phyloP scores from a whole-genome alignment of 2,888 invertebrate genomes.

The Tethea ocularis region DNA sequence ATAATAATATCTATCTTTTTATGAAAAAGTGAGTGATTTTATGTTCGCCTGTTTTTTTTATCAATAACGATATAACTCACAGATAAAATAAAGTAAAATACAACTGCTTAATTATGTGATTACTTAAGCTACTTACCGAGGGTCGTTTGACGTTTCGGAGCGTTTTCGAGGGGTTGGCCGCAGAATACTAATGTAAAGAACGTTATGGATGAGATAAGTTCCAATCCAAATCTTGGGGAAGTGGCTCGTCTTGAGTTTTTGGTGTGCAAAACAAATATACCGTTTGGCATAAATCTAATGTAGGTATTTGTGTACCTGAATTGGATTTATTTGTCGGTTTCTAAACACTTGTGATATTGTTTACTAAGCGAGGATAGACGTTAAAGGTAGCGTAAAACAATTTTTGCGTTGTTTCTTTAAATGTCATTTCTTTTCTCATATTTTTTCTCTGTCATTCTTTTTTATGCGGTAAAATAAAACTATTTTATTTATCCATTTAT shows the following conservation, averaged over 20 bases:
- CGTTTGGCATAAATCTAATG: background rate
- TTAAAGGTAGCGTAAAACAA: too few species aligned
- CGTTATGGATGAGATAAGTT: constrained; percentile 12
- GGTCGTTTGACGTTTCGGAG: constrained; percentile 7
- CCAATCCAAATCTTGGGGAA: constrained; percentile 2
- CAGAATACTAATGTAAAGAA: constrained; percentile 6
- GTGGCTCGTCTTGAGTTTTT: background rate
- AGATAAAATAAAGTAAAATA: background rate
- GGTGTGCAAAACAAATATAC: background rate
- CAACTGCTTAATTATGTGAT: constrained; percentile 7
- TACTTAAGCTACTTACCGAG: background rate
- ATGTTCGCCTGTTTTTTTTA: too few species aligned
- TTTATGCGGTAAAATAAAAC: too few species aligned
- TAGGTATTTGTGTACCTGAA: background rate
- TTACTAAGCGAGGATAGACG: too few species aligned
- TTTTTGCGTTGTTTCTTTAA: too few species aligned
- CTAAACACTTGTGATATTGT: background rate
- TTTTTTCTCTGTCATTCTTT: too few species aligned
- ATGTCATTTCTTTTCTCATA: too few species aligned
- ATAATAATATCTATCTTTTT: too few species aligned
- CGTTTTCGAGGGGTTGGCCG: background rate
- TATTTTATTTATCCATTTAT: too few species aligned
- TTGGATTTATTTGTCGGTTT: background rate
- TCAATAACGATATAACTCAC: background rate
- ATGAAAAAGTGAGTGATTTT: too few species aligned